A percentile compares a stretch with the other conserved stretches of the same genome.
Conservation (phyloP, 2,113 vertebrate genomes). For the Chiloscyllium plagiosum region DNA sequence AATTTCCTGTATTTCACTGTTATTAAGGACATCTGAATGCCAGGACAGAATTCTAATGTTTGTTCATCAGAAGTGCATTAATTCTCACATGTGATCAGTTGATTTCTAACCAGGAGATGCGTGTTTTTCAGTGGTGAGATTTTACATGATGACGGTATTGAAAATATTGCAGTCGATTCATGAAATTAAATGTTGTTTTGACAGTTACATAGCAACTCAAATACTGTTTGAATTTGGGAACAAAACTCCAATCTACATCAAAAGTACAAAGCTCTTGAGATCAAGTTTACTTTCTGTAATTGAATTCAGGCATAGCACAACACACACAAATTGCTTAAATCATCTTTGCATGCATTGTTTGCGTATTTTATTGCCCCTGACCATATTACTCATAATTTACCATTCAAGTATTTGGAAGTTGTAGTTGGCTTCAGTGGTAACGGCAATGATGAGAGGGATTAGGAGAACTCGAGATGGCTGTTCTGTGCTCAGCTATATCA, state of each 20-base stretch:
- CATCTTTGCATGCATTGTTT: not conserved
- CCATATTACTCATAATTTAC: not conserved
- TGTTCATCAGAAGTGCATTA: not conserved
- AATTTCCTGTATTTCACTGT: not conserved
- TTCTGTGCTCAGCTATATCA: not conserved
- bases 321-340: not conserved
- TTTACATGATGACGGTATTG: not conserved
- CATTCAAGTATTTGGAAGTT: not conserved
- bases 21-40: not conserved
- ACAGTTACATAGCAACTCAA: not conserved
- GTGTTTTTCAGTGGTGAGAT: not conserved
- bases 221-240: not conserved
- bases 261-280: not conserved
- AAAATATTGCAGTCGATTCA: not conserved
- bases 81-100: not conserved
- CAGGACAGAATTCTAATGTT: not conserved
- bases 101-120: not conserved
- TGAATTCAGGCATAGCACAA: not conserved
- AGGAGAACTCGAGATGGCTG: not conserved
- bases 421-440: not conserved
- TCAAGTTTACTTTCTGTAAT: not conserved
- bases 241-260: not conserved
- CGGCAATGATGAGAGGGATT: not conserved
- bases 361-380: not conserved
- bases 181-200: not conserved